Base-by-base conservation (phyloP, 2,113 vertebrate species). In the Melanerpes formicivorus region DNA sequence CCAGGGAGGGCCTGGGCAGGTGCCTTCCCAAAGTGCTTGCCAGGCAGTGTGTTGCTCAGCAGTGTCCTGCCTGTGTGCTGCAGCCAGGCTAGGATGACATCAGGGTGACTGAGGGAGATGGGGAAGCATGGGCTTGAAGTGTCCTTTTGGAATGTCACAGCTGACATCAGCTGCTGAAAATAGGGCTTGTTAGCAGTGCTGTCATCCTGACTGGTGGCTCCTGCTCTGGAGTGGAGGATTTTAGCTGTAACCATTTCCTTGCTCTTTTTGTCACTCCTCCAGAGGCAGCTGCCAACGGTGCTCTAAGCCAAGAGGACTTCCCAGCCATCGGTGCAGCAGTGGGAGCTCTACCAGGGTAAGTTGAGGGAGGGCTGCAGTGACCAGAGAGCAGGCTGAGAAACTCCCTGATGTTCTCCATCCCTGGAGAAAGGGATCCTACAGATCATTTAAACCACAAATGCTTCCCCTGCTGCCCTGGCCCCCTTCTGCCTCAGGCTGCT, bases 241-340 rank as follows among this genome's bases (percentile, higher is more conserved):
- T 65, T 37, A 54, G 56, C 10, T 95, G 73, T 84, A 88, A 87
- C 62, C 26, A 5, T 84, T 40, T 87, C 75, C 92, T 85, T 97
- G 64, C 44, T 90, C 25, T 80, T 74, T 77, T 80, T 90, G 95
- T 37, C 22, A 19, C 27, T 96, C 69, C 91, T 88, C 80, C 95
- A 84, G 98, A 98, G 91, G 75, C 97, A 94, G 97, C 96, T 26
- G 95, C 96, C 60, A 97, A 97, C 0, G 97, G 97, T 84, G 96
- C 79, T 6, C 26, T 97, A 22, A 97, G 93, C 82, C 98, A 97
- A 44, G 98, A 99, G 0, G 97, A 99, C 93, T 98, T 99, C 10
- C 98, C 98, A 52, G 97, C 95, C 12, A 95, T 98, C 6, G 97
- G 98, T 48, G 89, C 90, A 5, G 96, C 96, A 10, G 94, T 70